phyloP scores from a whole-genome alignment of 37 sponge, comb jelly and placozoan species.

The Petrosia ficiformis region DNA sequence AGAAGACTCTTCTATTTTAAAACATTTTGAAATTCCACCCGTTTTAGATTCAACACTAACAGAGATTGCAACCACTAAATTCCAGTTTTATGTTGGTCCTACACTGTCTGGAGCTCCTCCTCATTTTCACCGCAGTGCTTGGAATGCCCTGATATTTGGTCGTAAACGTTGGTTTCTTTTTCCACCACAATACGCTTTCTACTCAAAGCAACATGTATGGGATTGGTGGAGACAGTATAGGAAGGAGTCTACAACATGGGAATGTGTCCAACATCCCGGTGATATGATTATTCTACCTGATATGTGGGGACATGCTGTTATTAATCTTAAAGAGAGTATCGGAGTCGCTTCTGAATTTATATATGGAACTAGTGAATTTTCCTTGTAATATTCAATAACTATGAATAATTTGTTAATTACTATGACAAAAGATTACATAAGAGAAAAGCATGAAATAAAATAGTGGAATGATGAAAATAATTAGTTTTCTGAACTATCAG shows the following conservation, averaged over 20 bases:
- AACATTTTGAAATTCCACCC: constrained; percentile 55
- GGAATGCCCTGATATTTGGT: constrained; percentile 82
- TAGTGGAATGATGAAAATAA: no score
- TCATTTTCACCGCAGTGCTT: constrained; percentile 64
- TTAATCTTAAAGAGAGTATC: constrained; percentile 80
- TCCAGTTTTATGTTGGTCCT: constrained; percentile 72
- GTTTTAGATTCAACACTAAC: constrained; percentile 54
- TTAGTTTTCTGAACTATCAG: no score
- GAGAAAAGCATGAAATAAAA: no score
- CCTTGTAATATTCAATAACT: no score
- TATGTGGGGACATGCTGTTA: constrained; percentile 80
- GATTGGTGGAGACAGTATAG: constrained; percentile 67
- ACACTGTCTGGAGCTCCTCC: constrained; percentile 68
- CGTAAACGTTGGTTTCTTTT: constrained; percentile 78
- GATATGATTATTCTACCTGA: constrained; percentile 86
- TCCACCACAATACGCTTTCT: constrained; percentile 75
- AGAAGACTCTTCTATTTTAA: constrained; percentile 45
- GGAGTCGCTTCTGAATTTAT: constrained; percentile 83
- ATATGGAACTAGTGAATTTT: constrained; percentile 85
- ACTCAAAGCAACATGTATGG: constrained; percentile 62
- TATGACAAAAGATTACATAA: no score
- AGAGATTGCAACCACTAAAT: constrained; percentile 39
- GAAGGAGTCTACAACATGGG: constrained; percentile 33
- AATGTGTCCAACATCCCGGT: constrained; percentile 81
- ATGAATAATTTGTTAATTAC: no score